Conservation (phyloP, 2,888 invertebrate genomes). For the Kuschelorhynchus macadamiae region DNA sequence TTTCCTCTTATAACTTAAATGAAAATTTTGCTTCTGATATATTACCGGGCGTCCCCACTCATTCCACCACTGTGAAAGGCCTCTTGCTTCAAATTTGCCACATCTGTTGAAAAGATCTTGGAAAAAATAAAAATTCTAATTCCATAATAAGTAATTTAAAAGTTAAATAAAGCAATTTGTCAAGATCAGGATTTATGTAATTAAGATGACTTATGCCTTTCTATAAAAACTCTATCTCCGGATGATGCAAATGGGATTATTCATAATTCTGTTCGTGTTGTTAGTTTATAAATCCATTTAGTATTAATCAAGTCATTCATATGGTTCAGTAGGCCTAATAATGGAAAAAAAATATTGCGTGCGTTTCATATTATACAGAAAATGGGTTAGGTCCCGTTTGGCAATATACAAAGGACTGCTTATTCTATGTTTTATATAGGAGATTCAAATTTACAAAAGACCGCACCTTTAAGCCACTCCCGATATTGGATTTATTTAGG, state of each 20-base stretch:
- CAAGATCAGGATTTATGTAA: neutral
- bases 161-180: too few species aligned
- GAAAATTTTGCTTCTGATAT: too few species aligned
- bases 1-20: too few species aligned
- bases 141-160: too few species aligned
- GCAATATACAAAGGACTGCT: constrained; percentile 1
- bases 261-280: neutral
- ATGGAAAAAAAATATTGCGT: constrained; percentile 16
- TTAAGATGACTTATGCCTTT: neutral
- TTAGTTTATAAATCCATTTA: neutral
- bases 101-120: too few species aligned
- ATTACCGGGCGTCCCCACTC: too few species aligned
- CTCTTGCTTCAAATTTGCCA: too few species aligned
- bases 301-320: constrained; percentile 17
- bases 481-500: neutral
- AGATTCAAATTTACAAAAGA: constrained; percentile 6
- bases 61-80: too few species aligned
- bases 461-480: neutral
- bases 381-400: constrained; percentile 11
- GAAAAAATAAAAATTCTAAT: too few species aligned
- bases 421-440: neutral
- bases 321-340: constrained; percentile 13
- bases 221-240: neutral
- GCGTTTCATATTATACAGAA: constrained; percentile 18
- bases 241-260: neutral